phyloP scores from a whole-genome alignment of 2,113 vertebrate genomes.

The Cichladusa arquata region DNA sequence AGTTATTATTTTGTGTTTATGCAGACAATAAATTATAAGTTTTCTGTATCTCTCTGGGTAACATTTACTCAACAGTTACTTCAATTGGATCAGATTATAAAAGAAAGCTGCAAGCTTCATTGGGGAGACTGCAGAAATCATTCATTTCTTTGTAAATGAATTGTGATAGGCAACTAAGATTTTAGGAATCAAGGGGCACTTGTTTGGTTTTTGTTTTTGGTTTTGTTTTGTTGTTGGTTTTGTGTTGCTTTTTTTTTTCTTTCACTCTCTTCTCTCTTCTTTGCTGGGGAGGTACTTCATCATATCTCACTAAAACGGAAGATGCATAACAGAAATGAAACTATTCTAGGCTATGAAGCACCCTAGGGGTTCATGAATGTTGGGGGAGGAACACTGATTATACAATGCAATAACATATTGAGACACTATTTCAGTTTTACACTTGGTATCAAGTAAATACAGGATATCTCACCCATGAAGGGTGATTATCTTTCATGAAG shows the following conservation, averaged over 20 bases:
- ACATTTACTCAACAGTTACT: conserved; percentile 48
- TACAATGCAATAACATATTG: conserved; percentile 67
- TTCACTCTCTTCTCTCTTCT: conserved; percentile 12
- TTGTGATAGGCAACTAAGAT: conserved; percentile 45
- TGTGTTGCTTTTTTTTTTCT: background rate
- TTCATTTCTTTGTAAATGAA: conserved; percentile 65
- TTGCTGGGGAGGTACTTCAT: conserved; percentile 65
- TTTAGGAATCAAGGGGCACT: conserved; percentile 17
- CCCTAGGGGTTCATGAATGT: conserved; percentile 72
- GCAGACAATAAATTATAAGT: background rate
- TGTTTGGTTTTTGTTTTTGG: too few species aligned
- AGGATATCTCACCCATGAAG: conserved; percentile 77
- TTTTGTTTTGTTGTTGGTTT: background rate
- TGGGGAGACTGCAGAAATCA: conserved; percentile 2
- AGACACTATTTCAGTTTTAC: conserved; percentile 74
- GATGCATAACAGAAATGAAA: conserved; percentile 44
- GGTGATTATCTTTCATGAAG: conserved; percentile 73
- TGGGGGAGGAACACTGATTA: conserved; percentile 70
- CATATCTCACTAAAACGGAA: conserved; percentile 62
- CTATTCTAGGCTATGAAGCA: conserved; percentile 67
- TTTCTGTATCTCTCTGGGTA: conserved; percentile 26
- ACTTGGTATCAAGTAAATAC: conserved; percentile 70
- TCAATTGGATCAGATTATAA: conserved; percentile 11
- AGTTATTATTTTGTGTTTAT: conserved; percentile 14
- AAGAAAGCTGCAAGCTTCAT: conserved; percentile 40